Base-by-base conservation (phyloP, 2,797 vertebrate species). In the Serranus cabrilla region DNA sequence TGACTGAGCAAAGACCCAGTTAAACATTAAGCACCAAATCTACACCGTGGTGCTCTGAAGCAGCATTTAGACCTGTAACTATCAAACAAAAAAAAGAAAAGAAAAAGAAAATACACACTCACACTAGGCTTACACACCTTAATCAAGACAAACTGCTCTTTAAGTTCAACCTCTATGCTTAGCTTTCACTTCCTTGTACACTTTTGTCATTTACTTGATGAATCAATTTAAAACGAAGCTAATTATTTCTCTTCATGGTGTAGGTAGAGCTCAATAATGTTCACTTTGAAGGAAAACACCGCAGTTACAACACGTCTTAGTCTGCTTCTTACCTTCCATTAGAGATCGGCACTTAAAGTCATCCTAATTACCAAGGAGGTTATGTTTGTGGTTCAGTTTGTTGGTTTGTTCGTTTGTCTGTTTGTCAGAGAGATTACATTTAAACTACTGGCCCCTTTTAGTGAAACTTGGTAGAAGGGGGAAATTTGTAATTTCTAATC, bases 21-120 rank as follows among this genome's bases (percentile, higher is more conserved):
- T 88, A 87, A 80, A 86, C 72, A 83, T 86, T 80, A 84, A 84
- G 64, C 63, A 68, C 67, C 37, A 60, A 49, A 79, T 21, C 25
- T 9, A 11, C 11, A 42, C n/a, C 0, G 13, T 12, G 3, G 18
- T 31, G 31, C 37, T 55, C 13, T 31, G 37, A 61, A 73, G 62
- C 34, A 54, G 63, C 59, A 11, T 59, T 71, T 25, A 16, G 5
- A 81, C 43, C 10, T 27, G 40, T 61, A 31, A 14, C 12, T 20
- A 27, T 18, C 39, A 58, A 4, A 78, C 25, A 25, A 23, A 55
- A 72, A 5, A 14, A 63, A 69, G 18, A 5, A 42, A 25, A 23
- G 50, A 72, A 5, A 14, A 63, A 69, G 18, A 5, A 42, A 40
- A 40, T 10, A 40, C 39, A 40, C 62, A 14, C 52, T 61, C 13